Percentiles rank a stretch among this genome's conserved stretches.
These are phyloP conservation scores for Darevskia mixta DNA, from an alignment of 2,797 vertebrate species.

Conservation along the genomic window DNA sequence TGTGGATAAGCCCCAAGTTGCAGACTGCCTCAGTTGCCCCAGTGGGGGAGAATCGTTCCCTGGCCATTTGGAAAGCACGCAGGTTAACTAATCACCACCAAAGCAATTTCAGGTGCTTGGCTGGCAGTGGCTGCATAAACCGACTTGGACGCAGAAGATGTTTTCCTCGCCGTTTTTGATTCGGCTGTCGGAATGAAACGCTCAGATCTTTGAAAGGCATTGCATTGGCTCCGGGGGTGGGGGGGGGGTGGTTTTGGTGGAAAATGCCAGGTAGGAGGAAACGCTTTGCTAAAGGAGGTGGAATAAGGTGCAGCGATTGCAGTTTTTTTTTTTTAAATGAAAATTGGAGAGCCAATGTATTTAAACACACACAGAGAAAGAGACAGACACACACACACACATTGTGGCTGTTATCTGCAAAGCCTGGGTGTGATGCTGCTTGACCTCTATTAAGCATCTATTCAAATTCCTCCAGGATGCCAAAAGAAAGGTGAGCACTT, in stretches of 20 bases:
- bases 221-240: background rate
- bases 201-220: background rate
- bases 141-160: background rate
- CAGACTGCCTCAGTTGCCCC: background rate
- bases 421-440: background rate
- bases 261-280: background rate
- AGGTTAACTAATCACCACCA: background rate
- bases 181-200: background rate
- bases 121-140: background rate
- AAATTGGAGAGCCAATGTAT: background rate
- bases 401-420: background rate
- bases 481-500: background rate
- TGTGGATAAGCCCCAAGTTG: too few relatives aligned
- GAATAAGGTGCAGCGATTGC: background rate
- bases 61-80: accelerated
- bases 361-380: too few relatives aligned
- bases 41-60: background rate
- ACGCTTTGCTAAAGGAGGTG: background rate
- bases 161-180: background rate
- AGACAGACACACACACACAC: background rate
- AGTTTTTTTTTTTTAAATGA: background rate
- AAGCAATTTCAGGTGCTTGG: constrained; percentile 1
- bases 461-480: constrained; percentile 8
- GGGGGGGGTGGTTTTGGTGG: too few relatives aligned
- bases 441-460: constrained; percentile 31